Evolutionary conservation across 2,113 vertebrate species (phyloP).

Genomic region (Chlamydotis undulata): DNA sequence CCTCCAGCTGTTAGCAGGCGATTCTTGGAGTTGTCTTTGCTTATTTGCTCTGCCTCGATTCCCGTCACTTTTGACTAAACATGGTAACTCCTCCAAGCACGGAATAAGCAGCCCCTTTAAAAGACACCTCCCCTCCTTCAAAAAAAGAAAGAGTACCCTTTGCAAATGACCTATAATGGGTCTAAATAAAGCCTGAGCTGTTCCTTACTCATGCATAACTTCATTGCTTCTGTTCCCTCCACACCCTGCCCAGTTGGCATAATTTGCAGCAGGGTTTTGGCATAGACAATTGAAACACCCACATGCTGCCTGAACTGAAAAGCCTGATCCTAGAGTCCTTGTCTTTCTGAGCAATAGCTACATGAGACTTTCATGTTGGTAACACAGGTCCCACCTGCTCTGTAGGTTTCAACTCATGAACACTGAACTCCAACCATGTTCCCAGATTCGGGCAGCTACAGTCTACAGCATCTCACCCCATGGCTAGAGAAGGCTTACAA

Average conservation of each 20-base stretch:
- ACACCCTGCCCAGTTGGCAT: conserved; percentile 21
- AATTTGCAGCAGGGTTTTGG: conserved; percentile 34
- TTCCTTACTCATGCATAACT: conserved; percentile 54
- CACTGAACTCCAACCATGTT: not conserved
- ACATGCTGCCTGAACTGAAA: conserved; percentile 29
- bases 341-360: not conserved
- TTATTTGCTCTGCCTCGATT: not conserved
- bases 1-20: not conserved
- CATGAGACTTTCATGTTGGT: not conserved
- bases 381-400: not conserved
- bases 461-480: not conserved
- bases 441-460: not conserved
- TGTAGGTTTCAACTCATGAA: not conserved
- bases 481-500: not conserved
- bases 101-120: not conserved
- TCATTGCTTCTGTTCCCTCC: conserved; percentile 27
- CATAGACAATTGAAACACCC: conserved; percentile 13
- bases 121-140: rapidly evolving
- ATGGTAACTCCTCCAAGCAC: not conserved
- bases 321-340: not conserved
- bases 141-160: not conserved
- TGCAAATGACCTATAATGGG: conserved; percentile 2
- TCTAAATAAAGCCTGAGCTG: conserved; percentile 43
- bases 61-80: not conserved
- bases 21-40: not conserved